Conservation (phyloP, 2,888 invertebrate genomes). For the Hesperia comma region DNA sequence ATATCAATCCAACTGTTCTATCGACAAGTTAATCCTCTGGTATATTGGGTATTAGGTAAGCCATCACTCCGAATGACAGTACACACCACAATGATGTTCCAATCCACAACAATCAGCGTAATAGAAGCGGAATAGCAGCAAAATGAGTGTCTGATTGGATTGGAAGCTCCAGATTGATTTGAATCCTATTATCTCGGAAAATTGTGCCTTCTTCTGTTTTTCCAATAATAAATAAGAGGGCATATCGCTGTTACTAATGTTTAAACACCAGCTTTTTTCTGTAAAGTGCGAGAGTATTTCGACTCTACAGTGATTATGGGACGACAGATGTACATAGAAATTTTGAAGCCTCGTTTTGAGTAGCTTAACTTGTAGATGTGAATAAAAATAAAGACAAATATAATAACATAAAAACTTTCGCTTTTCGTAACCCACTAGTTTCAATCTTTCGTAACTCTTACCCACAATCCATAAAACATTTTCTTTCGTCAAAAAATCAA, state of each 20-base stretch:
- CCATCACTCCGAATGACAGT: conserved; percentile 13
- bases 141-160: conserved; percentile 34
- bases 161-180: conserved; percentile 37
- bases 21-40: conserved; percentile 1
- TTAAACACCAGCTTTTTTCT: neutral
- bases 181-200: conserved; percentile 38
- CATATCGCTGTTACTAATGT: neutral
- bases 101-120: conserved; percentile 14
- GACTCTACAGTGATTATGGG: neutral
- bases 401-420: too few species aligned
- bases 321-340: too few species aligned
- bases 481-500: neutral
- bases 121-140: conserved; percentile 33
- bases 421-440: too few species aligned
- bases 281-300: neutral
- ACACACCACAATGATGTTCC: conserved; percentile 14
- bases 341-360: too few species aligned
- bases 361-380: too few species aligned
- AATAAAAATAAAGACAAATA: too few species aligned
- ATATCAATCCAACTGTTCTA: neutral
- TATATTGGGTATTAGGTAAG: conserved; percentile 6
- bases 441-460: too few species aligned
- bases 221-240: neutral
- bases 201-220: conserved; percentile 25
- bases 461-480: too few species aligned